Evolutionary conservation across 2,797 vertebrate genomes (phyloP), one percentile per base, ranked within the genome.

Genomic region (Schizothorax lantsangensis): DNA sequence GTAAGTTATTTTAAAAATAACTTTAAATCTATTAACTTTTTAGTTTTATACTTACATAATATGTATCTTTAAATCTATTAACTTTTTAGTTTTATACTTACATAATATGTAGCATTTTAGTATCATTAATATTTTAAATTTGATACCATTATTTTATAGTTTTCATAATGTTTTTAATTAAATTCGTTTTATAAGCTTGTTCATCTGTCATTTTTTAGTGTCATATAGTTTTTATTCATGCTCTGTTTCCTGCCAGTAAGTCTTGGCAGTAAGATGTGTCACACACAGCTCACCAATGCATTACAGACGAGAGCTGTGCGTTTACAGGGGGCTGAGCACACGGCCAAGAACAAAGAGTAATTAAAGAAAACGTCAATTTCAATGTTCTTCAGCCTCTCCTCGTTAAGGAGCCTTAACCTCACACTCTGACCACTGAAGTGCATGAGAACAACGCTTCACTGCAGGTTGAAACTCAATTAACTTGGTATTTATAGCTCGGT

Each of bases 171-270:
- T 85, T 88, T 91, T 89, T 91, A 77, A 89, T 89, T 89, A 90
- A 90, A 91, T 79, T 85, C 66, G 80, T n/a, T n/a, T n/a, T n/a
- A n/a, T n/a, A n/a, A n/a, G 84, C 78, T 86, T 90, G 86, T 88
- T 86, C 85, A n/a, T n/a, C 69, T 86, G 87, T 85, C 86, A 86
- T 68, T n/a, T n/a, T n/a, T n/a, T n/a, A 81, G 85, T 77, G 85
- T 84, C 89, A 83, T n/a, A n/a, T n/a, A n/a, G n/a, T n/a, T n/a
- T n/a, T n/a, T n/a, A n/a, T n/a, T 84, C 88, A 75, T 85, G 88
- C 68, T 90, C 73, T 86, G 87, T 86, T 89, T 86, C 85, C 83
- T 87, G 88, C 89, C 88, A 90, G 82, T 84, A 85, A 88, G 84
- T 62, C 85, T 88, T 92, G 90, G 91, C 89, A 87, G 49, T 86